Evolutionary conservation across 2,888 invertebrate species (phyloP).

Genomic region (Drymonia ruficornis): DNA sequence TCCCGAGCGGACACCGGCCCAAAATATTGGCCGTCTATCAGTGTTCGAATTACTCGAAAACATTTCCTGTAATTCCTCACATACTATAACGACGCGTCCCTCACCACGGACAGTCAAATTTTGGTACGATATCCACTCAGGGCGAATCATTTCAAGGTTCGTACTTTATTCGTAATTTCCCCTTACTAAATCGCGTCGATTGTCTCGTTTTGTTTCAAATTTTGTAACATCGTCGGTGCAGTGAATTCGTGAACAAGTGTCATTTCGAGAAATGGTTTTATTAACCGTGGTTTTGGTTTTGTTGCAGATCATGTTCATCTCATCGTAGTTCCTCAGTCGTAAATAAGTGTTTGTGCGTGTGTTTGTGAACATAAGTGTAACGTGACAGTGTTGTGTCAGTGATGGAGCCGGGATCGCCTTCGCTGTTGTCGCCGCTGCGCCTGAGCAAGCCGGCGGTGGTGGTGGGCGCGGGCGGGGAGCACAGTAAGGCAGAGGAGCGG

Average conservation of each 20-base stretch:
- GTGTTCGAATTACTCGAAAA: conserved; percentile 78
- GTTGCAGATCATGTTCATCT: conserved; percentile 84
- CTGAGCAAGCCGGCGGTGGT: conserved; percentile 72
- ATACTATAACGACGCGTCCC: conserved; percentile 65
- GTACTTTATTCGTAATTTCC: conserved; percentile 82
- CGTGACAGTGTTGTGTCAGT: conserved; percentile 74
- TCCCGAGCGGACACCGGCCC: conserved; percentile 86
- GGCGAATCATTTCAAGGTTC: conserved; percentile 84
- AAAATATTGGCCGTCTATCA: conserved; percentile 84
- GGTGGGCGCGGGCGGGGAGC: conserved; percentile 53
- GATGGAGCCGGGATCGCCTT: conserved; percentile 82
- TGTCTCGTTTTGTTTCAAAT: conserved; percentile 60
- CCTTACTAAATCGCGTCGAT: conserved; percentile 70
- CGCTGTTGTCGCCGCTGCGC: conserved; percentile 79
- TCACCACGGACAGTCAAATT: conserved; percentile 82
- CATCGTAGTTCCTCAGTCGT: conserved; percentile 80
- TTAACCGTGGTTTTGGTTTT: conserved; percentile 62
- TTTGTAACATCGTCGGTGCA: conserved; percentile 64
- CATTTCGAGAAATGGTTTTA: conserved; percentile 43
- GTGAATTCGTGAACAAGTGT: conserved; percentile 47
- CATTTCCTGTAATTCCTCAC: conserved; percentile 74
- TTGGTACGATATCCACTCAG: conserved; percentile 85
- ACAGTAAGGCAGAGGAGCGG: conserved; percentile 72
- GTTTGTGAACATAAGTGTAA: conserved; percentile 73
- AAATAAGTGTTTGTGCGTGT: conserved; percentile 74